phyloP scores from a whole-genome alignment of 2,113 vertebrate species.

The Gobius niger region DNA sequence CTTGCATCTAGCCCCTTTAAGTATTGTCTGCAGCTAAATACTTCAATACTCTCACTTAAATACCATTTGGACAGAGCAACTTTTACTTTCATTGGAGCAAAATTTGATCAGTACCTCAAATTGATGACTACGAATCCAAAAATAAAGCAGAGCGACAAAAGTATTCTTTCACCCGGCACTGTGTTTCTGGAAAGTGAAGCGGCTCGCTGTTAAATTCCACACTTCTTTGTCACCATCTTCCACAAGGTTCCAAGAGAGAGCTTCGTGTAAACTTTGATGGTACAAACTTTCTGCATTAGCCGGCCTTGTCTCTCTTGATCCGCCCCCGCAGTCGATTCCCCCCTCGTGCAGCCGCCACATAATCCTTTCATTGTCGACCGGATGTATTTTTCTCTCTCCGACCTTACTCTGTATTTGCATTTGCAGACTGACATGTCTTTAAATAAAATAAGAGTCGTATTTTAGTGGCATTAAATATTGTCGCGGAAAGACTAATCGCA shows the following conservation, averaged over 20 bases:
- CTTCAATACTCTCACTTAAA: too few relatives aligned
- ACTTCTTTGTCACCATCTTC: background rate
- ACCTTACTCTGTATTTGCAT: constrained; percentile 27
- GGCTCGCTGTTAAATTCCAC: background rate
- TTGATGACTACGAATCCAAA: background rate
- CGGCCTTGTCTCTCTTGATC: constrained; percentile 3
- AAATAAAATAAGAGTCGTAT: constrained; percentile 14
- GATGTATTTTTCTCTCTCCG: constrained; percentile 17
- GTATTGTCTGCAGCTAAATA: too few relatives aligned
- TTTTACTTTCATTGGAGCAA: too few relatives aligned
- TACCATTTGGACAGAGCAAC: too few relatives aligned
- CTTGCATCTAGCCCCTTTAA: too few relatives aligned
- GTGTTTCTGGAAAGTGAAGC: background rate
- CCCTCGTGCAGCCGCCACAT: constrained; percentile 11
- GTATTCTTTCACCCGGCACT: background rate
- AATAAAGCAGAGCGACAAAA: background rate
- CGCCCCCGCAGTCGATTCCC: constrained; percentile 1
- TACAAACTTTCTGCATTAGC: constrained; percentile 6
- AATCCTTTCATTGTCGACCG: constrained; percentile 14
- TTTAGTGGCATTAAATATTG: constrained; percentile 21
- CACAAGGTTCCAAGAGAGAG: background rate
- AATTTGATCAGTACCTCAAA: too few relatives aligned
- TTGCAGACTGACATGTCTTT: constrained; percentile 3
- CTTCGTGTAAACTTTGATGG: background rate
- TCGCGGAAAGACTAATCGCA: background rate